phyloP scores from a whole-genome alignment of 2,888 invertebrate genomes.

The Galerucella calmariensis region DNA sequence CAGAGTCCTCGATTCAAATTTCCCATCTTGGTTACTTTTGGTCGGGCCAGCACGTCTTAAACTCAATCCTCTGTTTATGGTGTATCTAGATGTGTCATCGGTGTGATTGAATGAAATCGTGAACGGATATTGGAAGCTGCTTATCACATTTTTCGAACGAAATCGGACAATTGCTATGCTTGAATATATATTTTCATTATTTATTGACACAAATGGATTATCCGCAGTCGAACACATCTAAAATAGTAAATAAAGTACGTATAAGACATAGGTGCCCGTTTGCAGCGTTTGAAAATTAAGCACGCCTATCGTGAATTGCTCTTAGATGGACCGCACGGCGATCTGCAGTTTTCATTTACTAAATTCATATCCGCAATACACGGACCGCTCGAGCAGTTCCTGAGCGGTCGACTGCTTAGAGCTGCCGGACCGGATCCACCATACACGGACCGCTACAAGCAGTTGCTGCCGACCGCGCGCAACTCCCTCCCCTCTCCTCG shows the following conservation, averaged over 20 bases:
- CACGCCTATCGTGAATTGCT: too few relatives aligned
- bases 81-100: slow-evolving; percentile 2
- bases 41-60: slow-evolving; percentile 28
- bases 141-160: not conserved
- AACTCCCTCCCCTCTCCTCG: too few relatives aligned
- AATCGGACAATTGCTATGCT: slow-evolving; percentile 32
- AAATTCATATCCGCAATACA: too few relatives aligned
- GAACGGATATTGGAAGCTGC: slow-evolving; percentile 36
- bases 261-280: too few relatives aligned
- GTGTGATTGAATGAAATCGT: slow-evolving; percentile 31
- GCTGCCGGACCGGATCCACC: too few relatives aligned
- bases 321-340: too few relatives aligned
- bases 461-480: too few relatives aligned
- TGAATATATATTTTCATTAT: slow-evolving; percentile 19
- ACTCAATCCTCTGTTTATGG: slow-evolving; percentile 27
- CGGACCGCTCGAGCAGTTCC: too few relatives aligned
- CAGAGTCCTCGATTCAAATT: slow-evolving; percentile 43
- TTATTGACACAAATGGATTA: slow-evolving; percentile 46
- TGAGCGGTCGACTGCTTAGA: too few relatives aligned
- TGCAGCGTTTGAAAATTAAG: too few relatives aligned
- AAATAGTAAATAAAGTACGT: slow-evolving; percentile 20
- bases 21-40: slow-evolving; percentile 26
- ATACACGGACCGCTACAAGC: too few relatives aligned
- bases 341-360: too few relatives aligned
- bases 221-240: slow-evolving; percentile 45